Conservation (phyloP, 1,140 invertebrate genomes). For the Neelides sp. region DNA sequence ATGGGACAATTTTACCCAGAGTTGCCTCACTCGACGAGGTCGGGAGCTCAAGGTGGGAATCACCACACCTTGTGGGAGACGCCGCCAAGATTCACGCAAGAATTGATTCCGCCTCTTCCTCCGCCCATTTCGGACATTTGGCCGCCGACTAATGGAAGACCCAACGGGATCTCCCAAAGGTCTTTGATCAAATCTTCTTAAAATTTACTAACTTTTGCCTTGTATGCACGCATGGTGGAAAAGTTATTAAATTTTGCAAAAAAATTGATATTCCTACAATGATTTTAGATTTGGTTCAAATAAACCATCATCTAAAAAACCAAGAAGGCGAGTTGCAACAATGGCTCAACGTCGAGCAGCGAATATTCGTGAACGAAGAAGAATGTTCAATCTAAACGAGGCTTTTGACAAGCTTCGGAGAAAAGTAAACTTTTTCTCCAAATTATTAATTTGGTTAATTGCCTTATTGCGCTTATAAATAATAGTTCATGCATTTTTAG, state of each 20-base stretch:
- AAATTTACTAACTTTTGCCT: not conserved
- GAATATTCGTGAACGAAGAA: constrained; percentile 81
- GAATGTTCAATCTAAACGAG: constrained; percentile 96
- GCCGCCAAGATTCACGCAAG: constrained; percentile 12
- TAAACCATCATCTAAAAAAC: constrained; percentile 49
- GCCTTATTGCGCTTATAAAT: not conserved
- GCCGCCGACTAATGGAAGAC: constrained; percentile 9
- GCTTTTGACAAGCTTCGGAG: constrained; percentile 85
- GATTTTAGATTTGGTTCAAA: constrained; percentile 5
- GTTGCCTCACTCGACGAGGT: constrained; percentile 10
- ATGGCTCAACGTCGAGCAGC: constrained; percentile 79
- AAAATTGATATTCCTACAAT: constrained; percentile 4
- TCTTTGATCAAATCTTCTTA: not conserved
- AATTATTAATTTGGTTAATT: not conserved
- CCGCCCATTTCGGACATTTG: constrained; percentile 6
- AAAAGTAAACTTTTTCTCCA: constrained; percentile 43
- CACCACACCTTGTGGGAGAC: not conserved
- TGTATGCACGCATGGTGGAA: not conserved
- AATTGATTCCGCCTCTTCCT: constrained; percentile 10
- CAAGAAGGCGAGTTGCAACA: constrained; percentile 71
- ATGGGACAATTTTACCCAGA: constrained; percentile 31
- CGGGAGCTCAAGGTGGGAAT: not conserved
- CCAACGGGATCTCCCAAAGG: constrained; percentile 1
- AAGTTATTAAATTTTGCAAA: not conserved
- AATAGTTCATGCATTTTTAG: not conserved